phyloP scores from a whole-genome alignment of 2,888 invertebrate genomes.

The Drosophila pseudotakahashii region DNA sequence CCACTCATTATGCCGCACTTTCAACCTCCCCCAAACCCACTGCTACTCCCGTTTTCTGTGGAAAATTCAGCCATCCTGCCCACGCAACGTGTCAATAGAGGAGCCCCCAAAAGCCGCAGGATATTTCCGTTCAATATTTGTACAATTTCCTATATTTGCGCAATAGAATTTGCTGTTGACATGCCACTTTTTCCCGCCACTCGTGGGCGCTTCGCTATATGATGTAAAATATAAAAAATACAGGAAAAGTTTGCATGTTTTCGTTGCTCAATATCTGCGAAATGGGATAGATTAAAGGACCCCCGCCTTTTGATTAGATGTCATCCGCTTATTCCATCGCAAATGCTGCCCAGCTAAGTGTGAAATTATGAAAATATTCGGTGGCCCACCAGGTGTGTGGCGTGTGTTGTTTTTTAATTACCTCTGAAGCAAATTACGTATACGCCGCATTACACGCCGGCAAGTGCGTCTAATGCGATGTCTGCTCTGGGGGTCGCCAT shows the following conservation, averaged over 20 bases:
- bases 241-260: conserved; percentile 44
- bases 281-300: conserved; percentile 10
- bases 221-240: background rate
- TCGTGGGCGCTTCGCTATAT: conserved; percentile 13
- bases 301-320: conserved; percentile 53
- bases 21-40: background rate
- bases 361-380: conserved; percentile 61
- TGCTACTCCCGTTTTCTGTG: conserved; percentile 9
- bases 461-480: conserved; percentile 43
- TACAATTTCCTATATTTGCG: conserved; percentile 69
- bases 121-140: conserved; percentile 77
- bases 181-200: conserved; percentile 20
- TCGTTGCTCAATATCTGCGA: conserved; percentile 39
- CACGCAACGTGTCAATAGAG: conserved; percentile 49
- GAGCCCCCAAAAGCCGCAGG: conserved; percentile 56
- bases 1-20: conserved; percentile 40
- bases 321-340: conserved; percentile 29
- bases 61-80: conserved; percentile 28
- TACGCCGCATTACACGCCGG: conserved; percentile 47
- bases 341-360: conserved; percentile 58
- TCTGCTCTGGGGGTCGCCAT: conserved; percentile 14
- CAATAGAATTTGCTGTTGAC: conserved; percentile 59
- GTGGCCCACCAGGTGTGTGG: conserved; percentile 18
- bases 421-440: conserved; percentile 54
- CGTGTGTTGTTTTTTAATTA: conserved; percentile 61